Conservation (phyloP, 2,113 vertebrate genomes). For the Sterrhoptilus dennistouni region DNA sequence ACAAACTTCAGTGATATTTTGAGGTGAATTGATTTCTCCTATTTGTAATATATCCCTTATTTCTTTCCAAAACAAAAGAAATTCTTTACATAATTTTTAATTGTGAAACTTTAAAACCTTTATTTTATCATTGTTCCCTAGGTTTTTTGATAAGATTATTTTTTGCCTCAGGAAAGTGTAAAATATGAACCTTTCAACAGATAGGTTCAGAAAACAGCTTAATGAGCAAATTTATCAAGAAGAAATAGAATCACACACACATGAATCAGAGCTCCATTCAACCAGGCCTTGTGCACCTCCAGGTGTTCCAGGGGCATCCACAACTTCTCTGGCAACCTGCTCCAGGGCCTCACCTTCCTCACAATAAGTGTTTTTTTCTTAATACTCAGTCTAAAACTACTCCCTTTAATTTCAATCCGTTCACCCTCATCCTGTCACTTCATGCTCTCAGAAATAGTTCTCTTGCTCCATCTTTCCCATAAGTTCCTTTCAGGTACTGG, state of each 20-base stretch:
- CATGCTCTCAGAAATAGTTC: neutral
- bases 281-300: neutral
- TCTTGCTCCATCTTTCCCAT: neutral
- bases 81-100: neutral
- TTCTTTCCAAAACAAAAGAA: neutral
- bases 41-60: neutral
- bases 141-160: neutral
- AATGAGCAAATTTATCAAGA: neutral
- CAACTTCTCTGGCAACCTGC: neutral
- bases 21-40: neutral
- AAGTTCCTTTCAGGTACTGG: neutral
- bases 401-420: neutral
- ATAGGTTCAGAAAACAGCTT: neutral
- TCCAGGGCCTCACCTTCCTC: neutral
- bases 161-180: neutral
- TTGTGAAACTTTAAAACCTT: neutral
- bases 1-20: neutral
- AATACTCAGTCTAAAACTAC: neutral
- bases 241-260: neutral
- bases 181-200: neutral
- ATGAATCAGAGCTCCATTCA: neutral
- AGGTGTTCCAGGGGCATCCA: neutral
- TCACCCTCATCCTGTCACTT: neutral
- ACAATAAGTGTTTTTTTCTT: neutral
- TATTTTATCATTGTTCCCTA: neutral